Evolutionary conservation across 2,797 vertebrate species (phyloP).

Genomic region (Crypturellus tataupa): DNA sequence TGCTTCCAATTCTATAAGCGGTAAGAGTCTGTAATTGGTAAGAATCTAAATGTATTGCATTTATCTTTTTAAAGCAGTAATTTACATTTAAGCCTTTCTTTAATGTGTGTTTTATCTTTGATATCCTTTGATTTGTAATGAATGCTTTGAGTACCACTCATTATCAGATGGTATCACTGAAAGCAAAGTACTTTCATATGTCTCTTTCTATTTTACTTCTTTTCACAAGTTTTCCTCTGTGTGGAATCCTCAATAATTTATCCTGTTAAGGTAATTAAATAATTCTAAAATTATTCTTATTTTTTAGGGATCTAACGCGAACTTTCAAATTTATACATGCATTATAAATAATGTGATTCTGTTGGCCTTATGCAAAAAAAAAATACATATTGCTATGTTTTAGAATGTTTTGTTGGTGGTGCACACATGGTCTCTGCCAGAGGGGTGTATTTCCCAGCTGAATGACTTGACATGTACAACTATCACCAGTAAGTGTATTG

Average conservation of each 20-base stretch:
- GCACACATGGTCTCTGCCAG: neutral
- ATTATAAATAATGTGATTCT: neutral
- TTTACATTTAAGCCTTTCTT: slow-evolving; percentile 6
- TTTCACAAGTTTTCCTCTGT: neutral
- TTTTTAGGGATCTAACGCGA: neutral
- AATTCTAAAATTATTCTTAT: neutral
- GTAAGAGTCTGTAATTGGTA: neutral
- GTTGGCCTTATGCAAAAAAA: neutral
- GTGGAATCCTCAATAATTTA: neutral
- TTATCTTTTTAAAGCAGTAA: neutral
- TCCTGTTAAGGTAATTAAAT: neutral
- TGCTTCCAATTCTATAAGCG: neutral
- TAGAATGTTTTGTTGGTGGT: fast-evolving
- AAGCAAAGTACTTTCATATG: neutral
- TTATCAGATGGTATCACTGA: neutral
- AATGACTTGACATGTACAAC: neutral
- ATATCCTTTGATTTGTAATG: slow-evolving; percentile 36
- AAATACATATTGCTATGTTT: neutral
- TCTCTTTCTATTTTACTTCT: neutral
- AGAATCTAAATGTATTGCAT: neutral
- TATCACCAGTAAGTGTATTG: neutral
- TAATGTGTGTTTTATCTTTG: slow-evolving; percentile 17
- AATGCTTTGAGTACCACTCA: neutral
- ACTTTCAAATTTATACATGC: neutral
- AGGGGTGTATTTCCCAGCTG: neutral